Percentiles rank a stretch among this genome's conserved stretches.
Evolutionary conservation across 2,113 vertebrate species (phyloP).

Genomic region (Rhinoderma darwinii): DNA sequence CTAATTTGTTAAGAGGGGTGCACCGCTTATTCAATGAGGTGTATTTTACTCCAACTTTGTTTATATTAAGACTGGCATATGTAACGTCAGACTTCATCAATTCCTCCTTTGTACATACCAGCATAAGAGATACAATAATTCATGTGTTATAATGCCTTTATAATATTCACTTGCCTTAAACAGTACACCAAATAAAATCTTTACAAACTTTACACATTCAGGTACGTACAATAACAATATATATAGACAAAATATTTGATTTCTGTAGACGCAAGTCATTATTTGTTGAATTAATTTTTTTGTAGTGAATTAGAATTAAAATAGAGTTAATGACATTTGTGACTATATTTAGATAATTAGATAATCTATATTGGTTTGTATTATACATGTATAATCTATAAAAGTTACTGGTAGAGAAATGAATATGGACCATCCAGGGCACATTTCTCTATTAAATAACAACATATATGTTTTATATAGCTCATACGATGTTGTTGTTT

Average conservation of each 20-base stretch:
- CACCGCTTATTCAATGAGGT: too few relatives aligned
- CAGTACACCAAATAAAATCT: conserved; percentile 48
- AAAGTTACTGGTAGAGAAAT: not conserved
- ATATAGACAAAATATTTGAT: not conserved
- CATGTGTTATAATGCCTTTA: conserved; percentile 26
- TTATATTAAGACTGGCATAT: too few relatives aligned
- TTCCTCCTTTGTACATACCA: not conserved
- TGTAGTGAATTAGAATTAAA: not conserved
- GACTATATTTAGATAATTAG: not conserved
- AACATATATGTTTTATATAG: not conserved
- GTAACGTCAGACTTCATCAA: too few relatives aligned
- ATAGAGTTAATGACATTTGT: not conserved
- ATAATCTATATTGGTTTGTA: too few relatives aligned
- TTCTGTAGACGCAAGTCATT: not conserved
- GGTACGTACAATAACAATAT: not conserved
- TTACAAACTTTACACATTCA: conserved; percentile 1
- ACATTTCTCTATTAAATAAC: not conserved
- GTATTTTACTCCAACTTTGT: too few relatives aligned
- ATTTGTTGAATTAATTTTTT: not conserved
- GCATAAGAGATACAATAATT: not conserved
- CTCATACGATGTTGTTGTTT: not conserved
- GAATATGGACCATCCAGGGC: not conserved
- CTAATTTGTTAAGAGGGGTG: too few relatives aligned
- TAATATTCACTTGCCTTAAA: conserved; percentile 49
- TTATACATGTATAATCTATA: not conserved